Evolutionary conservation across 2,888 invertebrate species (phyloP), one percentile per base, ranked within the genome.

Genomic region (Conistra vaccinii): DNA sequence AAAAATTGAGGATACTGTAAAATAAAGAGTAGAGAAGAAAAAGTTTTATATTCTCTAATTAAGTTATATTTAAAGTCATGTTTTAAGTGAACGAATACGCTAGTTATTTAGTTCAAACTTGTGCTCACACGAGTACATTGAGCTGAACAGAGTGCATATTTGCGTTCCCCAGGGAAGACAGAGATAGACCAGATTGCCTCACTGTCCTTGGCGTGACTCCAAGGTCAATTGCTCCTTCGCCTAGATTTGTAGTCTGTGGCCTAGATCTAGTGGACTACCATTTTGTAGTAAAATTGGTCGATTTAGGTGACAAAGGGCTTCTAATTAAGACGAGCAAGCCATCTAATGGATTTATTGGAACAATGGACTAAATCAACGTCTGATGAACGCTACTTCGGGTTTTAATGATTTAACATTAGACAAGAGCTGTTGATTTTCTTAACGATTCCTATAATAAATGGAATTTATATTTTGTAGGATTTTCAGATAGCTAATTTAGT

Each of bases 301-400:
- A 73, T 84, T 60, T 63, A 51, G 29, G 58, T 84, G 58, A 81
- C 80, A 70, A 73, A 81, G 80, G 63, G 58, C 67, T 51, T 51
- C 55, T 84, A 73, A 84, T 79, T 73, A 69, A 66, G 57, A 45
- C 58, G 39, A 57, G n/a, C 53, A 39, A 60, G 48, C 69, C 61
- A 32, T 48, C 51, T 62, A 69, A 69, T 69, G 61, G 60, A 73
- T 83, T 26, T 71, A 62, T 66, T 57, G 60, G 23, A 45, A 73
- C 80, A 81, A 61, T 66, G 32, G 39, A 68, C 45, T 63, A 53
- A 81, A 68, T 68, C 76, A 66, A 65, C 63, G 42, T 32, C 58
- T 72, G 35, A 72, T 66, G 70, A 78, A 51, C 42, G 57, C 51
- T 63, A 68, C 35, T 58, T 78, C 20, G n/a, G 45, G 14, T 66